A percentile compares a stretch with the other conserved stretches of the same genome.
phyloP scores from a whole-genome alignment of 2,888 invertebrate genomes.

The Ochropacha duplaris region DNA sequence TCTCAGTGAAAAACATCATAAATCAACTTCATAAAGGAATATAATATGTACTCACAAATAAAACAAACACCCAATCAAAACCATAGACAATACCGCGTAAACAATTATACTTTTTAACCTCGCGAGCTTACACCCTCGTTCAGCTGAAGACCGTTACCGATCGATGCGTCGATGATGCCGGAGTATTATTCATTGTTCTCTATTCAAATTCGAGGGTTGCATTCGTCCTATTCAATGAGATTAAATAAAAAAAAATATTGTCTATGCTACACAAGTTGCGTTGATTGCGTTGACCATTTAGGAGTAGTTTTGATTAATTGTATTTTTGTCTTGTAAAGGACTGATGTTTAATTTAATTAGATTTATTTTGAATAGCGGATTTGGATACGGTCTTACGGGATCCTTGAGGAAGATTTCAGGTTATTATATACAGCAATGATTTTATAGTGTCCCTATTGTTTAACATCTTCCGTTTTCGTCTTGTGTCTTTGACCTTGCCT shows the following conservation, averaged over 20 bases:
- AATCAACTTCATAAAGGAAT: no score
- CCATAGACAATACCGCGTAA: not conserved
- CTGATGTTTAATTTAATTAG: not conserved
- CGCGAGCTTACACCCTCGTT: not conserved
- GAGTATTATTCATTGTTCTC: constrained; percentile 1
- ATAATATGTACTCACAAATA: no score
- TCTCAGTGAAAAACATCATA: no score
- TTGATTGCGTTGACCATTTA: constrained; percentile 1
- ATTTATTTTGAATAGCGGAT: no score
- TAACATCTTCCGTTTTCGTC: not conserved
- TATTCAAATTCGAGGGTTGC: constrained; percentile 1
- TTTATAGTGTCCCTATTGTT: not conserved
- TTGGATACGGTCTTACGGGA: no score
- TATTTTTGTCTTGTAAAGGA: not conserved
- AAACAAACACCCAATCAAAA: not conserved
- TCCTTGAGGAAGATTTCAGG: no score
- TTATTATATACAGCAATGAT: not conserved
- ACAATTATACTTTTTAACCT: not conserved
- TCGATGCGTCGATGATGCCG: not conserved
- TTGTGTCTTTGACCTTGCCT: not conserved
- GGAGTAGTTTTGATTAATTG: not conserved
- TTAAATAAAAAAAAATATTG: not conserved
- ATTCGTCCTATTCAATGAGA: not conserved
- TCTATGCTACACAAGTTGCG: not conserved
- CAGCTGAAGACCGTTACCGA: not conserved